phyloP scores from a whole-genome alignment of 1,140 invertebrate genomes.

The Paraescarpia echinospica region DNA sequence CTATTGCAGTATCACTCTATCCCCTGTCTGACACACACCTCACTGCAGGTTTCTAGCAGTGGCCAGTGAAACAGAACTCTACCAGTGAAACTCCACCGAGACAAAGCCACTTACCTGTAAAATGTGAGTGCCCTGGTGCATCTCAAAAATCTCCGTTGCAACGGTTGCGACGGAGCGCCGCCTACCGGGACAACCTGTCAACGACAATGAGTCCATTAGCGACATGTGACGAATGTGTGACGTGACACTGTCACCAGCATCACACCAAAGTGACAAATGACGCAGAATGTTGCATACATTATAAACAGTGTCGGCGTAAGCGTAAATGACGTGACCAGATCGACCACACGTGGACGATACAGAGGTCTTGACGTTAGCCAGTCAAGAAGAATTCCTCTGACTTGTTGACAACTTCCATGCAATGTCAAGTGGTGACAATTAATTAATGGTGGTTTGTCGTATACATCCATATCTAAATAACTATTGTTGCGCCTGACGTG shows the following conservation, averaged over 20 bases:
- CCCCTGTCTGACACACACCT: neutral
- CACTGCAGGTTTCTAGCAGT: neutral
- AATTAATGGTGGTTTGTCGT: neutral
- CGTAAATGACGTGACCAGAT: neutral
- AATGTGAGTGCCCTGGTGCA: constrained; percentile 96
- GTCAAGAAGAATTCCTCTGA: neutral
- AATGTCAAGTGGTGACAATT: neutral
- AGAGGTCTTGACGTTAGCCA: neutral
- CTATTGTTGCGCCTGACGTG: neutral
- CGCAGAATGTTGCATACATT: constrained; percentile 5
- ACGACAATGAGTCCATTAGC: constrained; percentile 34
- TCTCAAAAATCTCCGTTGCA: constrained; percentile 87
- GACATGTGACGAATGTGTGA: neutral
- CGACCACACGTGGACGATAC: neutral
- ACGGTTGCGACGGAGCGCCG: constrained; percentile 59
- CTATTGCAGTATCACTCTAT: neutral
- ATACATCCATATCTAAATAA: neutral
- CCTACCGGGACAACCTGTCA: constrained; percentile 74
- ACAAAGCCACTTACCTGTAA: constrained; percentile 74
- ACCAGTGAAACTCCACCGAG: neutral
- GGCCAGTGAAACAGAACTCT: neutral
- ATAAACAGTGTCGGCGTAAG: neutral
- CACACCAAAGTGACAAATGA: neutral
- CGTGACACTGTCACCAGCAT: neutral
- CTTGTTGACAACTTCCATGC: neutral